Evolutionary conservation across 2,113 vertebrate genomes (phyloP).

Genomic region (Podarcis cretensis): DNA sequence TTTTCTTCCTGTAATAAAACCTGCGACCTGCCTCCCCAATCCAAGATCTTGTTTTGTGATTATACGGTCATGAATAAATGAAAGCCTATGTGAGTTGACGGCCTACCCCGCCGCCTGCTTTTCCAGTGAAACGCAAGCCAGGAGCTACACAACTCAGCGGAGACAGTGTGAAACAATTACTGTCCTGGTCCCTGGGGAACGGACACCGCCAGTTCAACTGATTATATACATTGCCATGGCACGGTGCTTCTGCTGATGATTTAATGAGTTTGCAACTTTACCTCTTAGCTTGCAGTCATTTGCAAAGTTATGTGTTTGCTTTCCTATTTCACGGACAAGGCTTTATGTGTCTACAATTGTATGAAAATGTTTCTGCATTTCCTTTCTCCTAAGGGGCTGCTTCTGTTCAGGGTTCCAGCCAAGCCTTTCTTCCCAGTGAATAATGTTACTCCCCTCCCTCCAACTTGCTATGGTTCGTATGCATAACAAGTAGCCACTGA

Average conservation of each 20-base stretch:
- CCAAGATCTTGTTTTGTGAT: background rate
- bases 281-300: background rate
- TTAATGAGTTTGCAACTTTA: background rate
- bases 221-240: background rate
- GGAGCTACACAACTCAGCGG: too few species aligned
- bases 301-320: background rate
- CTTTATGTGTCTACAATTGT: background rate
- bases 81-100: background rate
- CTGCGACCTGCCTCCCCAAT: background rate
- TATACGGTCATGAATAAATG: constrained; percentile 3
- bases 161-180: background rate
- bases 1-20: background rate
- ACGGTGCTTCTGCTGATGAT: background rate
- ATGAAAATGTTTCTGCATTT: background rate
- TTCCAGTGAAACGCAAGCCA: background rate
- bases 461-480: background rate
- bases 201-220: too few species aligned
- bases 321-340: background rate
- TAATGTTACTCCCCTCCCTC: background rate
- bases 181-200: background rate
- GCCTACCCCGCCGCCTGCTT: too few species aligned
- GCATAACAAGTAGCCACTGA: too few species aligned
- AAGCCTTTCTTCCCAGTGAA: background rate
- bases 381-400: background rate
- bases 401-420: background rate